Evolutionary conservation across 2,797 vertebrate genomes (phyloP).

Genomic region (Hippocampus kuda): DNA sequence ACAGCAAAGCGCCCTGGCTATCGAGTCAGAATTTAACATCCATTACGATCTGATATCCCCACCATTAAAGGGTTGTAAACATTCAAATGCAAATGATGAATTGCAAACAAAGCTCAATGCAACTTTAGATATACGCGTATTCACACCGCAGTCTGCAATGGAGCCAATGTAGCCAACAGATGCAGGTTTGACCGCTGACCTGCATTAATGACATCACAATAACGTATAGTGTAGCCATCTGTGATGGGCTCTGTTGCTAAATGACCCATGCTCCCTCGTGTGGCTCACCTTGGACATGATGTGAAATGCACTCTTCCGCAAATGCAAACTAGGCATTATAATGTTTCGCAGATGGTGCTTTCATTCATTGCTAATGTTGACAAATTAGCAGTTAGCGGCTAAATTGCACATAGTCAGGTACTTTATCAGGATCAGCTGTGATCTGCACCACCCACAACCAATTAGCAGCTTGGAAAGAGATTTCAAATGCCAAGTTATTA

Average conservation of each 20-base stretch:
- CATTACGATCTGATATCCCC: neutral
- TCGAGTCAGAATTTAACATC: neutral
- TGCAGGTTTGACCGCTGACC: neutral
- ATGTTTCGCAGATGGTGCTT: slow-evolving; percentile 39
- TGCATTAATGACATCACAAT: neutral
- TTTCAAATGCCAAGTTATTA: neutral
- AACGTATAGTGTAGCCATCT: neutral
- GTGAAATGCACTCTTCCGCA: slow-evolving; percentile 9
- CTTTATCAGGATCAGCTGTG: slow-evolving; percentile 13
- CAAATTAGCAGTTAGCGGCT: slow-evolving; percentile 37
- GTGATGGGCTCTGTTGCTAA: neutral
- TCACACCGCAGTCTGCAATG: neutral
- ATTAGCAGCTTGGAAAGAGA: neutral
- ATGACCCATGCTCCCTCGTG: neutral
- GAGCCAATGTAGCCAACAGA: neutral
- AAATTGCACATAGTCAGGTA: slow-evolving; percentile 11
- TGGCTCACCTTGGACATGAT: neutral
- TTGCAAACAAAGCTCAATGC: neutral
- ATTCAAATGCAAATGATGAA: neutral
- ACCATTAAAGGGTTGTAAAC: neutral
- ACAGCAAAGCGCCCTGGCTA: neutral
- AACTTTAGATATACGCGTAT: neutral
- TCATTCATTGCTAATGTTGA: slow-evolving; percentile 34
- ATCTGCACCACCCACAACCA: slow-evolving; percentile 19
- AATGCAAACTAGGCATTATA: slow-evolving; percentile 23